Conservation (phyloP, 2,888 invertebrate species). For the Serrognathus titanus region DNA sequence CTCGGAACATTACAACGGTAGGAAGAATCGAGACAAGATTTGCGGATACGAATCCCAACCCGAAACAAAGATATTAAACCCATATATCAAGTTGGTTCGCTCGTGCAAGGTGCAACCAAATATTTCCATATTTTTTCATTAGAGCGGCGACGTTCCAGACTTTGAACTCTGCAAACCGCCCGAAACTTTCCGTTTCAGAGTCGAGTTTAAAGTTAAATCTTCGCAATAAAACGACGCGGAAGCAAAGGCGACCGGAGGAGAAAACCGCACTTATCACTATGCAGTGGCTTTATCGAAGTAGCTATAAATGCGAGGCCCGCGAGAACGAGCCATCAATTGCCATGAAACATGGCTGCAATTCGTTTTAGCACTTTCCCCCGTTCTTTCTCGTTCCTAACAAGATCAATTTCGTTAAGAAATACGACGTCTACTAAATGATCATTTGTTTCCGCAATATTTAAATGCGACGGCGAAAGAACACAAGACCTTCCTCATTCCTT, state of each 20-base stretch:
- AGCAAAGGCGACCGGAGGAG: conserved; percentile 14
- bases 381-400: conserved; percentile 27
- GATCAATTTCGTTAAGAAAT: conserved; percentile 22
- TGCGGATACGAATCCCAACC: background rate
- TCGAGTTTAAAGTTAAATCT: conserved; percentile 5
- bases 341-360: conserved; percentile 42
- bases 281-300: conserved; percentile 38
- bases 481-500: no score
- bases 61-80: conserved; percentile 10
- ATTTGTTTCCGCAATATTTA: conserved; percentile 1
- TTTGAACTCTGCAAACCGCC: background rate
- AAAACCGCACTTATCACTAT: conserved; percentile 40
- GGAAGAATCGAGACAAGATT: background rate
- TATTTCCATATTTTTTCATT: conserved; percentile 4
- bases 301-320: conserved; percentile 36
- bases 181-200: background rate
- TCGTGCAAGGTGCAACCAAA: conserved; percentile 1
- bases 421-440: background rate
- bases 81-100: conserved; percentile 5
- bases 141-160: background rate
- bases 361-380: conserved; percentile 33
- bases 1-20: background rate
- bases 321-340: conserved; percentile 39
- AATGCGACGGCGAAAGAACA: no score
- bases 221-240: conserved; percentile 3